Conservation (phyloP, 2,888 invertebrate genomes). For the Andrena chrysosceles region DNA sequence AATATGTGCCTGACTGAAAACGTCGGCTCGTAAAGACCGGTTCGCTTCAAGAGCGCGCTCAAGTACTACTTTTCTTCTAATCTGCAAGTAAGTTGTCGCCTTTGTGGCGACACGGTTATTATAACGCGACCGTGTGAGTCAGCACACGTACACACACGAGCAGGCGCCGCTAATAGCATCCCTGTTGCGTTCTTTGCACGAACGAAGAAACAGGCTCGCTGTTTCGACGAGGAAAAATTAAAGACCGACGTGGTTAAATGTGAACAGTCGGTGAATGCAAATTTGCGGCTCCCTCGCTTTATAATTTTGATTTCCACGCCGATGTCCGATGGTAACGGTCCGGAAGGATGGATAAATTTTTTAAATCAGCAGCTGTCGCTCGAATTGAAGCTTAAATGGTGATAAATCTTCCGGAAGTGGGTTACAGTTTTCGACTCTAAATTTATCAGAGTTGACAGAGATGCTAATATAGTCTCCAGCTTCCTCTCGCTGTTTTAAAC, state of each 20-base stretch:
- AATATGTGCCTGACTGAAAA: slow-evolving; percentile 45
- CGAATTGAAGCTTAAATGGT: too few species aligned
- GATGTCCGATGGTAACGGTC: neutral
- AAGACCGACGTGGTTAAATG: neutral
- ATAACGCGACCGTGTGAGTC: slow-evolving; percentile 10
- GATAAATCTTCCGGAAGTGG: too few species aligned
- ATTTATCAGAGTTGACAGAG: too few species aligned
- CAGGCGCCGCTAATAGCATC: slow-evolving; percentile 3
- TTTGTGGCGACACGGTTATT: slow-evolving; percentile 51
- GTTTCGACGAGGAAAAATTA: neutral
- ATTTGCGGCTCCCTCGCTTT: neutral
- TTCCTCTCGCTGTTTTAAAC: too few species aligned
- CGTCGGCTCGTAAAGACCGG: slow-evolving; percentile 38
- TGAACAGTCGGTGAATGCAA: neutral
- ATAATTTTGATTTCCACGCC: neutral
- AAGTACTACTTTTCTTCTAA: slow-evolving; percentile 61
- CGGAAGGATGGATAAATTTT: too few species aligned
- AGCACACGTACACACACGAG: neutral
- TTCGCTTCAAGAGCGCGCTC: slow-evolving; percentile 48
- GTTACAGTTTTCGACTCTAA: too few species aligned
- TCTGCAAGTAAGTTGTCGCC: slow-evolving; percentile 56
- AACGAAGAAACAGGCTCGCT: neutral
- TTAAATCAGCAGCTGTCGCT: too few species aligned
- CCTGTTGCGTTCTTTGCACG: neutral
- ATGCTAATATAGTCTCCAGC: too few species aligned